A percentile compares a stretch with the other conserved stretches of the same genome.
Evolutionary conservation across 2,888 invertebrate genomes (phyloP).

Genomic region (Pardosa pseudoannulata): DNA sequence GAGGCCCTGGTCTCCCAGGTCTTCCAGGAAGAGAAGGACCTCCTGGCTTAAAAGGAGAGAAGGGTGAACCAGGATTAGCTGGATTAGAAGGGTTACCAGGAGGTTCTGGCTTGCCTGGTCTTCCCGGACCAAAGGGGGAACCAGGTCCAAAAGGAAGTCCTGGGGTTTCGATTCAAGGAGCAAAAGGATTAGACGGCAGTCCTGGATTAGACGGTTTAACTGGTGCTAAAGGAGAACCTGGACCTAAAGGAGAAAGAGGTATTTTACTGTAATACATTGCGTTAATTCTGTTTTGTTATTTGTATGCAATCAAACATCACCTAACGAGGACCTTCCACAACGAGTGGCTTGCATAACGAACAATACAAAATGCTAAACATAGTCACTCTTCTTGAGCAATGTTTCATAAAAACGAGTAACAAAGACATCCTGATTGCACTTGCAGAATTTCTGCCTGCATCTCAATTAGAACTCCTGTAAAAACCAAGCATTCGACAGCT

Average conservation of each 20-base stretch:
- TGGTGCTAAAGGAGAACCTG: constrained; percentile 80
- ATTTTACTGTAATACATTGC: neutral
- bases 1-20: constrained; percentile 81
- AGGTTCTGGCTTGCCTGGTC: constrained; percentile 89
- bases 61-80: constrained; percentile 83
- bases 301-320: no score
- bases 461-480: no score
- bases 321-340: no score
- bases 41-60: constrained; percentile 79
- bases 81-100: constrained; percentile 80
- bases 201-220: constrained; percentile 78
- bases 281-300: no score
- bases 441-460: no score
- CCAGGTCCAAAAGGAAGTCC: constrained; percentile 73
- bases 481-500: no score
- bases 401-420: no score
- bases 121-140: constrained; percentile 84
- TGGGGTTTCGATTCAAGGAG: constrained; percentile 71
- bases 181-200: constrained; percentile 73
- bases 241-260: constrained; percentile 74
- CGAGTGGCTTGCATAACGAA: no score
- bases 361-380: no score
- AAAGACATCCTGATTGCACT: no score
- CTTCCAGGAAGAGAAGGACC: constrained; percentile 70
- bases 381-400: no score